Percentiles rank a stretch among this genome's conserved stretches.
These are phyloP conservation scores for Eunapius fragilis DNA, from an alignment of 37 sponge, comb jelly and placozoan genomes.

Conservation along the genomic window DNA sequence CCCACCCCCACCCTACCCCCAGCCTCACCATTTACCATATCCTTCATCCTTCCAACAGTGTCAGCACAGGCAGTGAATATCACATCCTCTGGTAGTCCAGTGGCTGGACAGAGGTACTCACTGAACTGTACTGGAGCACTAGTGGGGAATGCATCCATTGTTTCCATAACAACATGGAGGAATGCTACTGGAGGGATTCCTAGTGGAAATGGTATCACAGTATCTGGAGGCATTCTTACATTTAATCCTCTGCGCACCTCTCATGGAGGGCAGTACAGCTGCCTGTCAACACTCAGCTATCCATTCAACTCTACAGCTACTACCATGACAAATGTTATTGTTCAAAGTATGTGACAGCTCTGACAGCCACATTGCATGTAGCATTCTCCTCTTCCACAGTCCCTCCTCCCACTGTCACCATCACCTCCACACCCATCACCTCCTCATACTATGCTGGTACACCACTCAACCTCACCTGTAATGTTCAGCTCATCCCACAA, in stretches of 20 bases:
- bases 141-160: neutral
- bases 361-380: too few relatives aligned
- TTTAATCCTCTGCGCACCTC: neutral
- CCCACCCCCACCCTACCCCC: too few relatives aligned
- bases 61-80: neutral
- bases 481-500: neutral
- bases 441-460: neutral
- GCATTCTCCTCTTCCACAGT: neutral
- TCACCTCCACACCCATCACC: neutral
- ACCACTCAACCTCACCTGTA: neutral
- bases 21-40: neutral
- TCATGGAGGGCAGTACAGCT: neutral
- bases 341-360: neutral
- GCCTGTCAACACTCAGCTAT: neutral
- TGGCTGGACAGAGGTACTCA: neutral
- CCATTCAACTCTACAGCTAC: neutral
- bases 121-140: neutral
- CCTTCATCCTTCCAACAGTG: neutral
- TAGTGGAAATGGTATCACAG: neutral
- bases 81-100: neutral
- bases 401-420: neutral
- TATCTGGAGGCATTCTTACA: neutral
- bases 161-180: neutral
- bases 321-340: neutral
- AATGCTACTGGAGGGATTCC: neutral